These are phyloP conservation scores for Danaus chrysippus DNA, from an alignment of 2,888 invertebrate species.

Conservation along the genomic window DNA sequence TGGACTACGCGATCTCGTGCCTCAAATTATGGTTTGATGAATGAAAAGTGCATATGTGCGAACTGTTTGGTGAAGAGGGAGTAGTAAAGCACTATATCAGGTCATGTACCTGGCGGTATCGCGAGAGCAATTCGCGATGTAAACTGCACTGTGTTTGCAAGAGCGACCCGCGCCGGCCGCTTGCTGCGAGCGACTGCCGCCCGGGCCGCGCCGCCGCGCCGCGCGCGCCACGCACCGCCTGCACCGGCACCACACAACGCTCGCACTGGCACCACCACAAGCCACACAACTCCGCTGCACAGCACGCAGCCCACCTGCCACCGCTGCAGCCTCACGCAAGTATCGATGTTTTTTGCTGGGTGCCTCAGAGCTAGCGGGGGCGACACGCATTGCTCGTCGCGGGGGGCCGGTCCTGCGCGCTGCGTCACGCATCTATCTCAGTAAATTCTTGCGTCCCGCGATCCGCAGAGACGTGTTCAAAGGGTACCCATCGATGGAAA, in stretches of 20 bases:
- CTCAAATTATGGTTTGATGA: constrained; percentile 45
- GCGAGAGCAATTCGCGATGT: constrained; percentile 62
- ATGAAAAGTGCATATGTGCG: constrained; percentile 59
- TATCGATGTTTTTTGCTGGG: constrained; percentile 70
- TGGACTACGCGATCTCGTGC: constrained; percentile 15
- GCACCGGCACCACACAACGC: constrained; percentile 51
- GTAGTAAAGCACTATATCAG: constrained; percentile 34
- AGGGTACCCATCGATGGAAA: constrained; percentile 28
- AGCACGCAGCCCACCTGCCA: constrained; percentile 42
- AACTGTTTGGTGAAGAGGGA: constrained; percentile 36
- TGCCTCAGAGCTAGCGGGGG: constrained; percentile 44
- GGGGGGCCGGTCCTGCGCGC: constrained; percentile 71
- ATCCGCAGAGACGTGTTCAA: constrained; percentile 64
- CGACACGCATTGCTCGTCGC: constrained; percentile 53
- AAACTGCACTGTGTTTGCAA: constrained; percentile 37
- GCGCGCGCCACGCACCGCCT: constrained; percentile 56
- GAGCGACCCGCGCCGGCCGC: constrained; percentile 69
- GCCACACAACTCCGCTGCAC: constrained; percentile 43
- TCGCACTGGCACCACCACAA: constrained; percentile 34
- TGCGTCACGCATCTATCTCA: constrained; percentile 77
- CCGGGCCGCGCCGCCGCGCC: constrained; percentile 66
- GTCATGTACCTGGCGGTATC: constrained; percentile 56
- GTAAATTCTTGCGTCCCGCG: constrained; percentile 64
- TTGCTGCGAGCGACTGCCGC: constrained; percentile 73
- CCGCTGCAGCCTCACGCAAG: constrained; percentile 65